These are phyloP conservation scores for Axea sp. DNA, from an alignment of 2,888 invertebrate species.

Conservation along the genomic window DNA sequence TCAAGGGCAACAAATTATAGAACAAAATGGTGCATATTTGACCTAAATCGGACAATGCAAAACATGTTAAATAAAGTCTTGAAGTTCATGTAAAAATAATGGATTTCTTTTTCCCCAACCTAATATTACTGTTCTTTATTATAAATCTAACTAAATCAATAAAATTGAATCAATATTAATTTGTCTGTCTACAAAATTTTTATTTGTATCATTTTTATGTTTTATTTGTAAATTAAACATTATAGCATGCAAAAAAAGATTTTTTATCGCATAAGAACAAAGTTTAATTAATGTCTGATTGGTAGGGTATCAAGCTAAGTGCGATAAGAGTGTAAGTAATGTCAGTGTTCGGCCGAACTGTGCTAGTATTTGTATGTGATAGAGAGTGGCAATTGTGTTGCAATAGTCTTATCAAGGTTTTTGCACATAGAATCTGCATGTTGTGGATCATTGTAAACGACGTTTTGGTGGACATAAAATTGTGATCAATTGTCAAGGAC, in stretches of 20 bases:
- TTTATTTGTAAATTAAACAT: too few species aligned
- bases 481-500: slow-evolving; percentile 33
- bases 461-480: slow-evolving; percentile 9
- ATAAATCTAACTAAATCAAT: too few species aligned
- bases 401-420: not conserved
- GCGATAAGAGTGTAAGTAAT: not conserved
- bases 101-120: too few species aligned
- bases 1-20: too few species aligned
- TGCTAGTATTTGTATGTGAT: not conserved
- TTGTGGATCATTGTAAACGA: slow-evolving; percentile 12
- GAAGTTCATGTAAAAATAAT: too few species aligned
- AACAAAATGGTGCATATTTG: too few species aligned
- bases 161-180: not conserved
- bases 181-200: not conserved
- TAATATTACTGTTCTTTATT: too few species aligned
- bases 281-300: not conserved
- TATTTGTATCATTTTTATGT: too few species aligned
- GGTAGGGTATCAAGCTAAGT: not conserved
- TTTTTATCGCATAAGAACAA: not conserved
- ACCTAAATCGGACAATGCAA: too few species aligned
- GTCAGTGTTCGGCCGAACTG: not conserved
- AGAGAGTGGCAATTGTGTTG: not conserved
- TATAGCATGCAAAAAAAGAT: not conserved
- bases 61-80: too few species aligned
- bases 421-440: slow-evolving; percentile 7